Evolutionary conservation across 1,140 invertebrate genomes (phyloP).

Genomic region (Drosophila burlai): DNA sequence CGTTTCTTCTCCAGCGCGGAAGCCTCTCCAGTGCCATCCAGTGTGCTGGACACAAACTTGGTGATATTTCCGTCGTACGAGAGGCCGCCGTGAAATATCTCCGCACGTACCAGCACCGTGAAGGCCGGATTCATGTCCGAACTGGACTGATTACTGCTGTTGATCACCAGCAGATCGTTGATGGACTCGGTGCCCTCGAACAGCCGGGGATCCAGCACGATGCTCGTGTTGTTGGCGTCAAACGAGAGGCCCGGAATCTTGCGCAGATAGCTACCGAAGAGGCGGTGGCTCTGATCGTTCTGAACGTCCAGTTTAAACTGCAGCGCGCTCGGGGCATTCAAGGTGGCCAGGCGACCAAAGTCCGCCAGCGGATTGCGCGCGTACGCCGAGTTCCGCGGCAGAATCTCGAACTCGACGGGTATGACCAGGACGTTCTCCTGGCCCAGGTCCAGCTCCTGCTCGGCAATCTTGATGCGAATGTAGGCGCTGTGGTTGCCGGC

Average conservation of each 20-base stretch:
- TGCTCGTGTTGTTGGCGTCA: slow-evolving; percentile 59
- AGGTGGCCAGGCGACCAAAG: slow-evolving; percentile 88
- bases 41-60: slow-evolving; percentile 53
- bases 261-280: slow-evolving; percentile 61
- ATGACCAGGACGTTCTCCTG: slow-evolving; percentile 88
- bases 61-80: slow-evolving; percentile 66
- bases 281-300: slow-evolving; percentile 45
- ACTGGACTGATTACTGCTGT: slow-evolving; percentile 18
- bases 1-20: slow-evolving; percentile 41
- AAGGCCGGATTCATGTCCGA: slow-evolving; percentile 39
- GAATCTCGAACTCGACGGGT: slow-evolving; percentile 95
- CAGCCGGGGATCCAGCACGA: slow-evolving; percentile 59
- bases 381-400: slow-evolving; percentile 90
- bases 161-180: slow-evolving; percentile 58
- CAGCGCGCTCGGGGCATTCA: slow-evolving; percentile 46
- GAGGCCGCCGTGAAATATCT: slow-evolving; percentile 73
- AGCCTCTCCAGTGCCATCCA: slow-evolving; percentile 18
- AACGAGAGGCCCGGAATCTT: slow-evolving; percentile 66
- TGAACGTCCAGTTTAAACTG: slow-evolving; percentile 68
- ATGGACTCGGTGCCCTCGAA: slow-evolving; percentile 62
- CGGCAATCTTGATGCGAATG: slow-evolving; percentile 82
- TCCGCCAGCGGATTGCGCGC: slow-evolving; percentile 92
- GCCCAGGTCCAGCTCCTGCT: slow-evolving; percentile 44
- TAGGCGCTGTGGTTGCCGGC: slow-evolving; percentile 85
- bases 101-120: slow-evolving; percentile 68